Percentiles rank a stretch among this genome's conserved stretches.
Evolutionary conservation across 2,797 vertebrate genomes (phyloP).

Genomic region (Anabas testudineus): DNA sequence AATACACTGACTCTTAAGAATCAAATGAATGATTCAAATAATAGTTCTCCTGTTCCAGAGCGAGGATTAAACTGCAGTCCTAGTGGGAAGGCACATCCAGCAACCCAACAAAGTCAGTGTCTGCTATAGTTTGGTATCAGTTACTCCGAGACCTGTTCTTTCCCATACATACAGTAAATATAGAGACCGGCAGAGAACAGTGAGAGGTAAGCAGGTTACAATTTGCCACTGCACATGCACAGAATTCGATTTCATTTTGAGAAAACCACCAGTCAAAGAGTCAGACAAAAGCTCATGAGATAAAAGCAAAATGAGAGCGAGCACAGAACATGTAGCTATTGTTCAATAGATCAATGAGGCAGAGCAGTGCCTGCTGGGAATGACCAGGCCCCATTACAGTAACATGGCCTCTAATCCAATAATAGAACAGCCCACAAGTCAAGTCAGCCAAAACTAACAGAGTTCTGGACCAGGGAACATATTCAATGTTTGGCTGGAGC

Average conservation of each 20-base stretch:
- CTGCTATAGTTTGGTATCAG: background rate
- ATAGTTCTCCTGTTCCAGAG: background rate
- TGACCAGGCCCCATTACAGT: conserved; percentile 70
- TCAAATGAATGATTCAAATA: background rate
- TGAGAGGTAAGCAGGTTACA: conserved; percentile 19
- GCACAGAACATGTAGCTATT: conserved; percentile 66
- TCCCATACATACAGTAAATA: conserved; percentile 11
- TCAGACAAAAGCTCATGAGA: conserved; percentile 52
- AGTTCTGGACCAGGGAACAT: conserved; percentile 43
- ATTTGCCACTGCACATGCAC: background rate
- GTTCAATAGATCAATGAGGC: conserved; percentile 75
- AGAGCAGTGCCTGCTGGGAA: conserved; percentile 71
- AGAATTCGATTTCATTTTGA: conserved; percentile 45
- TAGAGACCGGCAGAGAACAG: conserved; percentile 2
- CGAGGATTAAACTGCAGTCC: background rate
- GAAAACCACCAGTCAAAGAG: conserved; percentile 33
- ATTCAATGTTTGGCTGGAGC: conserved; percentile 50
- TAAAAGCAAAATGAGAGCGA: conserved; percentile 61
- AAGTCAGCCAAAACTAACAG: conserved; percentile 46
- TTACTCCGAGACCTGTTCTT: conserved; percentile 2
- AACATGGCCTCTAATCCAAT: conserved; percentile 75
- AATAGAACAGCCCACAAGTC: conserved; percentile 58
- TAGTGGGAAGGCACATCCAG: conserved; percentile 14
- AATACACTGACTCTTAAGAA: background rate
- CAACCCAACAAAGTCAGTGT: conserved; percentile 15